phyloP scores from a whole-genome alignment of 1,140 invertebrate genomes.

The Ceratitis capitata region DNA sequence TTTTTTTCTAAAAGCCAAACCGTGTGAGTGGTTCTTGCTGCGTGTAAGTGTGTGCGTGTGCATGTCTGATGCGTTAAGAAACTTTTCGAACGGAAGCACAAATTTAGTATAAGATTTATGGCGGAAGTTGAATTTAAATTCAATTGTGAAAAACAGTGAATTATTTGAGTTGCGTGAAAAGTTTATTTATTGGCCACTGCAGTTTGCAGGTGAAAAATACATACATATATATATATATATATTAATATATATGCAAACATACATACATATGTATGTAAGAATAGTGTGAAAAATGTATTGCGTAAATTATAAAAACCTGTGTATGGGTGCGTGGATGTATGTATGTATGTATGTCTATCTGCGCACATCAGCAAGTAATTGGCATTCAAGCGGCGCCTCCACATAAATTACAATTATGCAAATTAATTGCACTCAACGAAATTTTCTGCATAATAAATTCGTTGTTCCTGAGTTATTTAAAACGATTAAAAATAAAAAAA shows the following conservation, averaged over 20 bases:
- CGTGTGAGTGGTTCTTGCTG: background rate
- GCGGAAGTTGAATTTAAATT: constrained; percentile 37
- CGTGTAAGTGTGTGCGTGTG: background rate
- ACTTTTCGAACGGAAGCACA: constrained; percentile 29
- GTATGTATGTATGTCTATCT: background rate
- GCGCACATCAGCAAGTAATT: background rate
- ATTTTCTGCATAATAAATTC: background rate
- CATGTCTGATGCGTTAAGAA: background rate
- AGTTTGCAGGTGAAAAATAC: background rate
- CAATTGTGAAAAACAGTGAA: constrained; percentile 31
- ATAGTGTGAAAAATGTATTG: background rate
- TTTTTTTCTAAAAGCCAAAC: too few species aligned
- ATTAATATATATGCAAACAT: background rate
- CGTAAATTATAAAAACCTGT: too few species aligned
- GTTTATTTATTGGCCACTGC: background rate
- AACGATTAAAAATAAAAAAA: background rate
- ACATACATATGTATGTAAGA: too few species aligned
- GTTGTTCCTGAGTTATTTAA: background rate
- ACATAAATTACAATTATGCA: background rate
- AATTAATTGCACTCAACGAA: background rate
- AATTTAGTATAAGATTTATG: constrained; percentile 31
- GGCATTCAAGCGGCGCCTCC: background rate
- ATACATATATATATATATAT: too few species aligned
- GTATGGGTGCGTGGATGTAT: too few species aligned
- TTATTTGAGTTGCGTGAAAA: constrained; percentile 2